Conservation (phyloP, 2,888 invertebrate genomes). For the Gibbula magus region DNA sequence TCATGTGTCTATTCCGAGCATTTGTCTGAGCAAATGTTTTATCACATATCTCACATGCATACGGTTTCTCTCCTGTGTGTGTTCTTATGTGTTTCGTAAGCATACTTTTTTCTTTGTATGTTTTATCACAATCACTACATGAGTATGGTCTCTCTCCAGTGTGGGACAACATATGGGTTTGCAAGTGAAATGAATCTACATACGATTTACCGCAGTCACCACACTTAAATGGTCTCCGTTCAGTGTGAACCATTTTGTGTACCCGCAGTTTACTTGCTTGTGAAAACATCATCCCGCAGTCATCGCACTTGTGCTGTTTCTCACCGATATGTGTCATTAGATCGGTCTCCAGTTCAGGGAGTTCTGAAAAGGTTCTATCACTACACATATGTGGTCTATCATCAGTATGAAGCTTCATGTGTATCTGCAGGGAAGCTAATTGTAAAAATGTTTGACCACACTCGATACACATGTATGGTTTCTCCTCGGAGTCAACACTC, state of each 20-base stretch:
- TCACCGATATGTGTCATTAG: too few species aligned
- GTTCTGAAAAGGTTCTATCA: too few species aligned
- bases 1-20: not conserved
- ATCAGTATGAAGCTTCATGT: too few species aligned
- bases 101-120: not conserved
- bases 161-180: not conserved
- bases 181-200: not conserved
- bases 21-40: constrained; percentile 11
- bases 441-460: too few species aligned
- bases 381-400: too few species aligned
- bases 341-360: too few species aligned
- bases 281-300: constrained; percentile 16
- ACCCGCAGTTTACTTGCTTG: not conserved
- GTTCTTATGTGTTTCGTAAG: constrained; percentile 11
- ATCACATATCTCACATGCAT: constrained; percentile 5
- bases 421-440: too few species aligned
- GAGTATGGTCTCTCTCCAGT: not conserved
- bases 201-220: not conserved
- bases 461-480: too few species aligned
- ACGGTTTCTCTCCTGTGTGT: constrained; percentile 28
- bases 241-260: not conserved
- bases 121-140: constrained; percentile 24
- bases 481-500: too few species aligned
- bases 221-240: not conserved
- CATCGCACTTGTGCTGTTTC: constrained; percentile 19